Percentiles rank a stretch among this genome's conserved stretches.
phyloP scores from a whole-genome alignment of 2,113 vertebrate species.

The Castor canadensis region DNA sequence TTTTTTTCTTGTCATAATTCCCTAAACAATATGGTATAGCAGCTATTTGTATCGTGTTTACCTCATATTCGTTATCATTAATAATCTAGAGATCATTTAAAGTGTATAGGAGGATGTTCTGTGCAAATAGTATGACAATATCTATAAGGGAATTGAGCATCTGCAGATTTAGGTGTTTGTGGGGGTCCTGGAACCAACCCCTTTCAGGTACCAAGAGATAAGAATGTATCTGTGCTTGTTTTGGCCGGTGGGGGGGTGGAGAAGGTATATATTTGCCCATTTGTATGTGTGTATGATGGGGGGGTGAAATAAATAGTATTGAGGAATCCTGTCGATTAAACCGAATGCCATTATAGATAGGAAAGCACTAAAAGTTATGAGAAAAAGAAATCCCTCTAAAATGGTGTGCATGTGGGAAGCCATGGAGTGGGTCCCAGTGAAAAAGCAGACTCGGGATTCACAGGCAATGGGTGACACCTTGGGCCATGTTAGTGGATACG shows the following conservation, averaged over 20 bases:
- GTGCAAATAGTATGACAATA: not conserved
- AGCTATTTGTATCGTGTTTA: not conserved
- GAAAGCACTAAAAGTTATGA: not conserved
- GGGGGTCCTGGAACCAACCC: not conserved
- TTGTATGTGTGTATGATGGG: not conserved
- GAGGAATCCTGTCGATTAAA: not conserved
- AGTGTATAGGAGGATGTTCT: not conserved
- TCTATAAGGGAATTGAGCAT: not conserved
- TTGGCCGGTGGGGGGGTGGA: not conserved
- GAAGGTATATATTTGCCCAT: not conserved
- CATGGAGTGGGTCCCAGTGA: not conserved
- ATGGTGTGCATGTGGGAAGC: not conserved
- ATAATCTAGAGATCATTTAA: not conserved
- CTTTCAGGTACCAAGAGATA: not conserved
- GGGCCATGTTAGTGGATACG: rapidly evolving
- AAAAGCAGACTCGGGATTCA: not conserved
- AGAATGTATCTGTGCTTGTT: not conserved
- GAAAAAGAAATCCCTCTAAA: not conserved
- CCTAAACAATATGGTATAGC: not conserved
- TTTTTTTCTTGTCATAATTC: not conserved
- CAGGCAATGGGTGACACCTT: not conserved
- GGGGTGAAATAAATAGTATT: not conserved
- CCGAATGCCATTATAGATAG: not conserved
- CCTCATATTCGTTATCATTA: too few species aligned
- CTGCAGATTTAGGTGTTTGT: not conserved